Conservation (phyloP, 2,888 invertebrate genomes). For the Podabrus alpinus region DNA sequence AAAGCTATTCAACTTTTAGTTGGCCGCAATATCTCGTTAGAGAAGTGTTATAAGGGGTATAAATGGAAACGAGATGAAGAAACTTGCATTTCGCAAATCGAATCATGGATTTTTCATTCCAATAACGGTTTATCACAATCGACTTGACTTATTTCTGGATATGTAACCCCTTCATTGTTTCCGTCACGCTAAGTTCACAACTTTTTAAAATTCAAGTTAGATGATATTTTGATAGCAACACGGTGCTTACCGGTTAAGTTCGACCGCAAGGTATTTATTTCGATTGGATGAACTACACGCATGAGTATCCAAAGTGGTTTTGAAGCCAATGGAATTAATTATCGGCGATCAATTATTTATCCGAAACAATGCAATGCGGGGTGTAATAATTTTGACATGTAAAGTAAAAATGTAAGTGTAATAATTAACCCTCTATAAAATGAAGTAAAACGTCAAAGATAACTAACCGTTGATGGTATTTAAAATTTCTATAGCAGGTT, state of each 20-base stretch:
- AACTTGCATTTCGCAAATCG: not conserved
- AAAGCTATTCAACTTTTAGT: not conserved
- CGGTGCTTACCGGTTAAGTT: not conserved
- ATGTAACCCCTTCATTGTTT: not conserved
- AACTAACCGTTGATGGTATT: not conserved
- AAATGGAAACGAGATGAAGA: not conserved
- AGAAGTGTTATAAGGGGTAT: not conserved
- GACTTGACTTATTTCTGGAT: not conserved
- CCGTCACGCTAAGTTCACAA: not conserved
- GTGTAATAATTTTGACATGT: not conserved
- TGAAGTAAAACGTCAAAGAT: not conserved
- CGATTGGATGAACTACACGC: not conserved
- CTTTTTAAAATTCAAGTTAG: not conserved
- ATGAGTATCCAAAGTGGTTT: not conserved
- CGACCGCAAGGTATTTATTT: not conserved
- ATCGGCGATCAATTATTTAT: not conserved
- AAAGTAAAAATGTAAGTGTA: not conserved
- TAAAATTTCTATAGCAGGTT: not conserved
- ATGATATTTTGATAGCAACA: not conserved
- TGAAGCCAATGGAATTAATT: not conserved
- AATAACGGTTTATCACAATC: not conserved
- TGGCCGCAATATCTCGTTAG: not conserved
- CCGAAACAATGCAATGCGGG: not conserved
- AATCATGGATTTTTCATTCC: not conserved
- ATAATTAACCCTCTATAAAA: not conserved